These are phyloP conservation scores for Cotesia typhae DNA, from an alignment of 1,140 invertebrate genomes.

Conservation along the genomic window DNA sequence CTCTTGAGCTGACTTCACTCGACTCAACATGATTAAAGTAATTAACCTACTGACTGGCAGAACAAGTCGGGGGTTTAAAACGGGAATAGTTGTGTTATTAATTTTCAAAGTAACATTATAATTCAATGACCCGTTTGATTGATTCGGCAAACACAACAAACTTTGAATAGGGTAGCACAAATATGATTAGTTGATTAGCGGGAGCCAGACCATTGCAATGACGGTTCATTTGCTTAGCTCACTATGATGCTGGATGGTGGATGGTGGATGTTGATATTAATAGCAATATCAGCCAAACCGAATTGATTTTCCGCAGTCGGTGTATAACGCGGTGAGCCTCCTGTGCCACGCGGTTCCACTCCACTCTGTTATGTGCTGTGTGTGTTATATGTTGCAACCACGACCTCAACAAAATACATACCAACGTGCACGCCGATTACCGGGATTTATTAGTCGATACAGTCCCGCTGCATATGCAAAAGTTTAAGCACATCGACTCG, in stretches of 20 bases:
- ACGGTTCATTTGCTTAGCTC: slow-evolving; percentile 16
- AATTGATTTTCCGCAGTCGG: slow-evolving; percentile 31
- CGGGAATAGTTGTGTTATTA: too few relatives aligned
- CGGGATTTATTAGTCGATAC: slow-evolving; percentile 11
- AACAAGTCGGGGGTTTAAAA: too few relatives aligned
- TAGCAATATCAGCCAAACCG: slow-evolving; percentile 28
- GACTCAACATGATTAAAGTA: too few relatives aligned
- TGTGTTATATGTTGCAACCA: slow-evolving; percentile 47
- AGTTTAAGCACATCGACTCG: slow-evolving; percentile 30
- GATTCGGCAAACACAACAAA: too few relatives aligned
- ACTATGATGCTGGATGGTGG: not conserved
- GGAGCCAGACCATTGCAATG: not conserved
- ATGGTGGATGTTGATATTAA: slow-evolving; percentile 19
- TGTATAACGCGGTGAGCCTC: slow-evolving; percentile 29
- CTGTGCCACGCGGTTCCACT: slow-evolving; percentile 32
- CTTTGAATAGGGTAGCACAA: not conserved
- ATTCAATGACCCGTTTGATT: too few relatives aligned
- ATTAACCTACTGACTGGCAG: too few relatives aligned
- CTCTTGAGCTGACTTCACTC: too few relatives aligned
- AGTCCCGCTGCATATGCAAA: slow-evolving; percentile 29
- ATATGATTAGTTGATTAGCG: slow-evolving; percentile 12
- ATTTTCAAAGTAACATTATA: too few relatives aligned
- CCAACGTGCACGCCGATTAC: not conserved
- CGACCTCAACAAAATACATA: slow-evolving; percentile 45
- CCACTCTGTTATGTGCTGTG: slow-evolving; percentile 5